Evolutionary conservation across 2,888 invertebrate species (phyloP), one percentile per base, ranked within the genome.

Genomic region (Cacoxenus indagator): DNA sequence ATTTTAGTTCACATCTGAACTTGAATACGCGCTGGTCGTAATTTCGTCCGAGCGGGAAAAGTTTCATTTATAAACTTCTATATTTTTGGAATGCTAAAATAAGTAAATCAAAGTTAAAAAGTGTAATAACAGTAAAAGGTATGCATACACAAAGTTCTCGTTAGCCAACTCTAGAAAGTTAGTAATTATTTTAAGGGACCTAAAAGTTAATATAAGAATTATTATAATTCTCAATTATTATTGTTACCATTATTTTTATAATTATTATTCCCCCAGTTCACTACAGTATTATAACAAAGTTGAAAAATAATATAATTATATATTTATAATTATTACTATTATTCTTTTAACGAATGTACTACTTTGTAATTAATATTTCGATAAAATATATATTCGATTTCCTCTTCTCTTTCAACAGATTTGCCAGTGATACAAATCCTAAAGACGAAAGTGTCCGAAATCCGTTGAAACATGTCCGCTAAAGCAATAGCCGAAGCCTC

Each of bases 401-500:
- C 22, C 22, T 61, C 43, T 37, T 61, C 19, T 17, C 22, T 46
- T 46, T 46, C 17, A 14, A 17, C 59, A 59, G 59, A 59, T 59
- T 59, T 5, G 31, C 29, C n/a, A 61, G 43, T 24, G n/a, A 22
- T 31, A 8, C 9, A 9, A 31, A 5, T 8, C 31, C 9, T 8
- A 31, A 31, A n/a, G 19, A n/a, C 11, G 22, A 22, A 11, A 19
- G 22, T 24, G 4, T 4, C 6, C 43, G 24, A 5, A 43, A 62
- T 22, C 51, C 14, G 29, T 54, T 65, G 19, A 46, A 90, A 86
- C 74, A 98, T 98, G 98, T 96, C 98, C 76, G 98, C 98, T 65
- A 98, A 98, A 90, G 98, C 98, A 69, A 96, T 98, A 84, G 92
- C 94, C 86, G 98, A 98, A 90, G 96, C 95, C 73, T 94, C 96